phyloP scores from a whole-genome alignment of 1,140 invertebrate species.

The Lerema accius region DNA sequence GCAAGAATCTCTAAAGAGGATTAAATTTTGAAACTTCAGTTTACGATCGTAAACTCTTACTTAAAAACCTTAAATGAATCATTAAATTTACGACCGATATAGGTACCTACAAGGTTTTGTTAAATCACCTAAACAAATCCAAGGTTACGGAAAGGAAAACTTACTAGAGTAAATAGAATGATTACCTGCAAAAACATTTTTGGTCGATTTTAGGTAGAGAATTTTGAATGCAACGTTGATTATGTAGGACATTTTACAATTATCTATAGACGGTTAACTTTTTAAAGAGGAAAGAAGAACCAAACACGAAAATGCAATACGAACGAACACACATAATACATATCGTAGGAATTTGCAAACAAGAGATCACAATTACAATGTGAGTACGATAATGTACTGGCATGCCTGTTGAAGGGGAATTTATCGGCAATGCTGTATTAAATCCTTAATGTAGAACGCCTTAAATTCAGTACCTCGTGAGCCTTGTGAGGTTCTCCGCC shows the following conservation, averaged over 20 bases:
- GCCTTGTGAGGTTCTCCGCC: constrained; percentile 70
- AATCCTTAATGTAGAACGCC: constrained; percentile 11
- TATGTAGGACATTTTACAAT: constrained; percentile 11
- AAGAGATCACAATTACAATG: constrained; percentile 18
- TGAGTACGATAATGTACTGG: constrained; percentile 2
- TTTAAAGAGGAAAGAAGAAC: background rate
- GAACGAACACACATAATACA: constrained; percentile 1
- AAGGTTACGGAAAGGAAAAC: constrained; percentile 39
- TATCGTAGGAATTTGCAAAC: background rate
- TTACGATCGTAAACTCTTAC: too few species aligned
- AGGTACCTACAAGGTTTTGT: constrained; percentile 29
- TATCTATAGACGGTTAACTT: constrained; percentile 5
- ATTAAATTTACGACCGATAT: too few species aligned
- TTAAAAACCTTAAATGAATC: constrained; percentile 9
- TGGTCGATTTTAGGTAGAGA: background rate
- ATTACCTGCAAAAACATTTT: constrained; percentile 2
- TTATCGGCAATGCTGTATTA: background rate
- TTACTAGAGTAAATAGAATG: constrained; percentile 6
- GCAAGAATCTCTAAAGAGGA: too few species aligned
- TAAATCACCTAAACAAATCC: constrained; percentile 32
- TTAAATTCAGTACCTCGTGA: constrained; percentile 70
- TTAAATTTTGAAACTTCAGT: too few species aligned
- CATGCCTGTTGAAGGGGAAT: constrained; percentile 18
- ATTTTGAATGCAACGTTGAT: constrained; percentile 20
- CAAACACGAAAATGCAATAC: constrained; percentile 7